phyloP scores from a whole-genome alignment of 2,113 vertebrate genomes.

The human (Homo sapiens) region GRCh38 chrX:137295001-137295500 shows the following conservation, averaged over 20 bases:
- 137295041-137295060: fast-evolving
- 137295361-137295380: background rate
- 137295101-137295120: no score
- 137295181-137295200: no score
- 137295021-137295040: no score
- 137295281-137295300: background rate
- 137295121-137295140: no score
- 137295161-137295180: no score
- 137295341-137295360: background rate
- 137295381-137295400: background rate
- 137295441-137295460: background rate
- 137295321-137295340: background rate
- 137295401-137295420: background rate
- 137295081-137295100: no score
- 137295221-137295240: no score
- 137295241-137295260: no score
- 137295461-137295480: background rate
- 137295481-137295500: background rate
- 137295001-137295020: no score
- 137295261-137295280: background rate
- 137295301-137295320: background rate
- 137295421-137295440: background rate
- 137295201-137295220: no score
- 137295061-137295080: no score
- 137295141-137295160: no score